A percentile compares a stretch with the other conserved stretches of the same genome.
phyloP scores from a whole-genome alignment of 2,797 vertebrate species.

The Notolabrus celidotus region DNA sequence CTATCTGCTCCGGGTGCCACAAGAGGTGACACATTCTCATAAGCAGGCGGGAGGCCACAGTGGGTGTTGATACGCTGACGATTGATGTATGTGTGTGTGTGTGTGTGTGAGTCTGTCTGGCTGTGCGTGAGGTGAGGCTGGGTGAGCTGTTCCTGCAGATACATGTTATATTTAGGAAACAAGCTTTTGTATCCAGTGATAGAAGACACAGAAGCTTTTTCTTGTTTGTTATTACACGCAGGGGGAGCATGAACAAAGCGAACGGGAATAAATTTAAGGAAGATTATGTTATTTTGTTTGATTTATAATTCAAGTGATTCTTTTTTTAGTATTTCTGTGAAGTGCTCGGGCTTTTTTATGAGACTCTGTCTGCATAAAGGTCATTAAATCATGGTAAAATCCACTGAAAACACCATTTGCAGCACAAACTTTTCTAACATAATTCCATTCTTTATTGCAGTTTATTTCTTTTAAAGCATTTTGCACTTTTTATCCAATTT shows the following conservation, averaged over 20 bases:
- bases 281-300: not conserved
- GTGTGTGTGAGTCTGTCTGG: slow-evolving; percentile 14
- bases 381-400: not conserved
- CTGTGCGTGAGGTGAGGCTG: slow-evolving; percentile 23
- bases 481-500: not conserved
- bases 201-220: not conserved
- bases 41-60: slow-evolving; percentile 55
- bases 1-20: slow-evolving; percentile 67
- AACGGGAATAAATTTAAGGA: not conserved
- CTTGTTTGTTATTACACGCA: slow-evolving; percentile 4
- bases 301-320: slow-evolving; percentile 8
- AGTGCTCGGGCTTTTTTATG: not conserved
- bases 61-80: slow-evolving; percentile 47
- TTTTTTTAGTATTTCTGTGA: not conserved
- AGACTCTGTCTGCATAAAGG: not conserved
- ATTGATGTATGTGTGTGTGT: slow-evolving; percentile 43
- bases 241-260: not conserved
- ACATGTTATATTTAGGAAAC: slow-evolving; percentile 25
- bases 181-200: not conserved
- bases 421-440: not conserved
- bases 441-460: not conserved
- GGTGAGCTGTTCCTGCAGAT: slow-evolving; percentile 23
- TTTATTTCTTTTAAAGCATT: not conserved
- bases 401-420: not conserved
- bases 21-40: slow-evolving; percentile 67